Conservation (phyloP, 2,888 invertebrate genomes). For the Clitarchus hookeri region DNA sequence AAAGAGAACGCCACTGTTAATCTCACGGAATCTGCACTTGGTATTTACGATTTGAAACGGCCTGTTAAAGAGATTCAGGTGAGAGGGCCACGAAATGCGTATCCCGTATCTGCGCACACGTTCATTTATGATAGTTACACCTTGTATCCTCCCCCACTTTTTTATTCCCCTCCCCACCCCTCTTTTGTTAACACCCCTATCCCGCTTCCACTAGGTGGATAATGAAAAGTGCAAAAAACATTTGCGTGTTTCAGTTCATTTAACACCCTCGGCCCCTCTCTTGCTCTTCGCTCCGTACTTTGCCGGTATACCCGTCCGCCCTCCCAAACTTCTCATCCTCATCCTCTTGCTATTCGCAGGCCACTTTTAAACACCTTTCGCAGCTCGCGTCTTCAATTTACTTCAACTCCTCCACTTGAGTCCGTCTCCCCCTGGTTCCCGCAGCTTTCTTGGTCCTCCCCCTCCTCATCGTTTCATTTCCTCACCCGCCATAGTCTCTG, state of each 20-base stretch:
- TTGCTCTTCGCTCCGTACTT: slow-evolving; percentile 10
- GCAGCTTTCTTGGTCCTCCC: neutral
- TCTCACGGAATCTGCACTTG: neutral
- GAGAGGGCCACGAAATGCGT: neutral
- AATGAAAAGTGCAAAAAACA: slow-evolving; percentile 36
- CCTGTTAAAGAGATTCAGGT: neutral
- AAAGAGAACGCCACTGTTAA: neutral
- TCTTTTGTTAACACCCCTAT: neutral
- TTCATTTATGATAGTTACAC: neutral
- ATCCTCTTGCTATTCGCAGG: slow-evolving; percentile 14
- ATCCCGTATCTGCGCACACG: slow-evolving; percentile 1
- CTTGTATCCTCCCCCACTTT: neutral
- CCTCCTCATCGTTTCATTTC: neutral
- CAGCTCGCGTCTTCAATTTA: slow-evolving; percentile 33
- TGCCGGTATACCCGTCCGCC: slow-evolving; percentile 11
- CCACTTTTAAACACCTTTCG: slow-evolving; percentile 14
- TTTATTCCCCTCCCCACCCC: neutral
- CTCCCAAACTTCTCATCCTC: neutral
- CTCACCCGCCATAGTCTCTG: neutral
- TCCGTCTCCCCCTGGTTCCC: slow-evolving; percentile 10
- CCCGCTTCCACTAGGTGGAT: slow-evolving; percentile 19
- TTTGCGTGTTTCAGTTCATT: slow-evolving; percentile 36
- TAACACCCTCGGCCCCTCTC: slow-evolving; percentile 30
- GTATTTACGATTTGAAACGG: slow-evolving; percentile 9
- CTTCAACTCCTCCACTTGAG: slow-evolving; percentile 26